These are phyloP conservation scores for Sepiola atlantica DNA, from an alignment of 2,888 invertebrate species.

Conservation along the genomic window DNA sequence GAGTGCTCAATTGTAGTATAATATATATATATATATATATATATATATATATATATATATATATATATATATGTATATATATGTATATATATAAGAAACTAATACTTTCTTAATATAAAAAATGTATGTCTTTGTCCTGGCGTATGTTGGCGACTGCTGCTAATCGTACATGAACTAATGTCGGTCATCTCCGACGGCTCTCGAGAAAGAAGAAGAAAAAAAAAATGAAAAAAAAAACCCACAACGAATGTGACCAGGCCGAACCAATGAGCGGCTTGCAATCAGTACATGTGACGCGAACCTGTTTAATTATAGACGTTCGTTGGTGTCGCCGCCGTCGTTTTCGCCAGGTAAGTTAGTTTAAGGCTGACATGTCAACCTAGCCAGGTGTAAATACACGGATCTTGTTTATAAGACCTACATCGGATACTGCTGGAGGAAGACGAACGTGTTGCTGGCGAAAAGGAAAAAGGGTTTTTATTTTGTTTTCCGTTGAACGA, in stretches of 20 bases:
- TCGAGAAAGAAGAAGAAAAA: not conserved
- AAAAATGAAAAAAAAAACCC: too few relatives aligned
- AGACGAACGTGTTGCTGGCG: not conserved
- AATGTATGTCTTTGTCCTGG: not conserved
- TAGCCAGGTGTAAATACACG: not conserved
- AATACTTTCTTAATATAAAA: not conserved
- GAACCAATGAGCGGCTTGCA: not conserved
- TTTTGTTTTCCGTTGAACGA: not conserved
- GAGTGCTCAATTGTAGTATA: not conserved
- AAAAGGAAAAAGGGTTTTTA: not conserved
- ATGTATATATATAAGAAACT: not conserved
- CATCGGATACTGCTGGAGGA: not conserved
- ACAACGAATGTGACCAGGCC: not conserved
- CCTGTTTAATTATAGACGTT: not conserved
- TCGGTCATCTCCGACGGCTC: not conserved
- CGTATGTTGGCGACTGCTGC: not conserved
- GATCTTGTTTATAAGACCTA: not conserved
- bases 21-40: not conserved
- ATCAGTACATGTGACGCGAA: not conserved
- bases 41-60: not conserved
- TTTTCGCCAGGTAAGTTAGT: conserved; percentile 13
- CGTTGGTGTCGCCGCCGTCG: not conserved
- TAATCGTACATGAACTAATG: not conserved
- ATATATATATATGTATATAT: not conserved
- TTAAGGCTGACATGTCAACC: not conserved